Evolutionary conservation across 2,888 invertebrate genomes (phyloP).

Genomic region (Mantis religiosa): DNA sequence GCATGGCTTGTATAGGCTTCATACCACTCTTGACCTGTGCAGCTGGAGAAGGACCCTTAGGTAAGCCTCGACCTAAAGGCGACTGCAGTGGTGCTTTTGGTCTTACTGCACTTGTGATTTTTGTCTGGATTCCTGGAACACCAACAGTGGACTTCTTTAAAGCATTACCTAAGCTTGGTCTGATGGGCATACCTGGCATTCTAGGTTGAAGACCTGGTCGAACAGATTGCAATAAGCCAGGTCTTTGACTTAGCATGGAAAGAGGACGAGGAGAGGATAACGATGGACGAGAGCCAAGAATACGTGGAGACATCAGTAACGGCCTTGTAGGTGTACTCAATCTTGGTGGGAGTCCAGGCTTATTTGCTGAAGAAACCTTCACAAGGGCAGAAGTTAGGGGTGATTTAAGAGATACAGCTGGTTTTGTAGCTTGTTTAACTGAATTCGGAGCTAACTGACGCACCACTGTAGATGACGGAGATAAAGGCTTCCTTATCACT

Average conservation of each 20-base stretch:
- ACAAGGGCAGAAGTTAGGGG: slow-evolving; percentile 9
- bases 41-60: slow-evolving; percentile 17
- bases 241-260: slow-evolving; percentile 3
- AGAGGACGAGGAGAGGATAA: background rate
- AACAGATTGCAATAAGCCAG: slow-evolving; percentile 8
- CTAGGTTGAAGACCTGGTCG: slow-evolving; percentile 9
- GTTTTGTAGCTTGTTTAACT: background rate
- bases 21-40: slow-evolving; percentile 29
- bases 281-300: slow-evolving; percentile 22
- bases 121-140: slow-evolving; percentile 19
- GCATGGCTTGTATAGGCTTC: slow-evolving; percentile 30
- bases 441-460: background rate
- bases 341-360: background rate
- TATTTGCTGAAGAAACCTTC: slow-evolving; percentile 2
- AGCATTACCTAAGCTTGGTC: background rate
- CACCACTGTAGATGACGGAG: background rate
- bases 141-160: slow-evolving; percentile 17
- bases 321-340: background rate
- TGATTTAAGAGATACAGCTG: background rate
- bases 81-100: slow-evolving; percentile 11
- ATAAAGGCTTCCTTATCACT: background rate
- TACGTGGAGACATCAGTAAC: slow-evolving; percentile 4
- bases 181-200: background rate
- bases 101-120: slow-evolving; percentile 14
- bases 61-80: background rate